A percentile compares a stretch with the other conserved stretches of the same genome.
Conservation (phyloP, 2,113 vertebrate species). For the Mesitornis unicolor region DNA sequence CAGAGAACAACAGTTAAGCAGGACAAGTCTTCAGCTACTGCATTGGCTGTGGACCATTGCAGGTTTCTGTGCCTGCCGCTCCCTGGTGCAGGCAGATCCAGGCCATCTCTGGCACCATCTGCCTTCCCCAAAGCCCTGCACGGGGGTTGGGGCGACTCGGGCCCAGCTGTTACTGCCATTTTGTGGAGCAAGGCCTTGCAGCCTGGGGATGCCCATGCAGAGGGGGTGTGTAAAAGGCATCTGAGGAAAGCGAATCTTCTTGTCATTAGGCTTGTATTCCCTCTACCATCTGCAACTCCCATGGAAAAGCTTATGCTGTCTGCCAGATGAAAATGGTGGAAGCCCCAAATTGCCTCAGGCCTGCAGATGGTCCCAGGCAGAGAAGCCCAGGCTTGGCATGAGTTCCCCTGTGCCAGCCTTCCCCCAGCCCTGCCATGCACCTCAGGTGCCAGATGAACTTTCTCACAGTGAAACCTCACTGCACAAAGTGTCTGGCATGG, state of each 20-base stretch:
- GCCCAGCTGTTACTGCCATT: not conserved
- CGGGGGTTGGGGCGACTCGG: no score
- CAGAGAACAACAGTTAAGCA: not conserved
- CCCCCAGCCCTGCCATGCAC: not conserved
- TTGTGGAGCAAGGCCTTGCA: not conserved
- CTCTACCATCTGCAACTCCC: not conserved
- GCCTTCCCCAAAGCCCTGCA: not conserved
- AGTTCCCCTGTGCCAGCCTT: not conserved
- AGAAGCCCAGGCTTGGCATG: not conserved
- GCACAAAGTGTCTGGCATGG: rapidly evolving
- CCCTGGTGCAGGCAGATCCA: no score
- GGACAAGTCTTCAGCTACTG: not conserved
- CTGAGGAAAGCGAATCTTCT: not conserved
- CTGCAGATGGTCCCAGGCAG: not conserved
- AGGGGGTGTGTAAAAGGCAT: not conserved
- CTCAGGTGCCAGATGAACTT: not conserved
- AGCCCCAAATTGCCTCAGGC: not conserved
- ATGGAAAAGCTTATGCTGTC: not conserved
- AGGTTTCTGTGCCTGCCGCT: not conserved
- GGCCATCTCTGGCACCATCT: rapidly evolving
- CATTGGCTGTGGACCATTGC: rapidly evolving
- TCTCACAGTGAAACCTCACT: not conserved
- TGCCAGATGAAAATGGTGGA: not conserved
- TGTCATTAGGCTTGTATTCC: not conserved
- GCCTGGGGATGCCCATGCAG: not conserved